Percentiles rank a stretch among this genome's conserved stretches.
Evolutionary conservation across 2,797 vertebrate genomes (phyloP).

Genomic region (Bradypodion ventrale): DNA sequence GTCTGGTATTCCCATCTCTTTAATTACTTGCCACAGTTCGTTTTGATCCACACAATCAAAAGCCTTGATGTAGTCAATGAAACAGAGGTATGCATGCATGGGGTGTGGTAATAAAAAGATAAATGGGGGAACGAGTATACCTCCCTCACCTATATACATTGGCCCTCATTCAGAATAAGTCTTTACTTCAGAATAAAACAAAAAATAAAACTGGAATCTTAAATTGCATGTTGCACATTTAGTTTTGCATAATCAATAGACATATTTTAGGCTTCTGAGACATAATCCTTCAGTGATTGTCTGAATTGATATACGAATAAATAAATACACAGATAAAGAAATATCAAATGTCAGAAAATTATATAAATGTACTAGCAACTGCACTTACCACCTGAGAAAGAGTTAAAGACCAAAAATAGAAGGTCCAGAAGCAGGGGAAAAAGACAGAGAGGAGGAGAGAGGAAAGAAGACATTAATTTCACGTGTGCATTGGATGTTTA

Average conservation of each 20-base stretch:
- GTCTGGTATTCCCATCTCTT: too few relatives aligned
- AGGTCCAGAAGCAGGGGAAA: conserved; percentile 72
- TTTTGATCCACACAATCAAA: too few relatives aligned
- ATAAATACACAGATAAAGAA: conserved; percentile 40
- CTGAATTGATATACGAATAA: too few relatives aligned
- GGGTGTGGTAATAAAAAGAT: not conserved
- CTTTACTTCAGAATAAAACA: not conserved
- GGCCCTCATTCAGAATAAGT: not conserved
- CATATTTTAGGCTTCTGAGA: not conserved
- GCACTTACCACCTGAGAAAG: conserved; percentile 82
- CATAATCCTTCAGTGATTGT: conserved; percentile 30
- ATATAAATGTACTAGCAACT: conserved; percentile 67
- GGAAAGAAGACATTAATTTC: conserved; percentile 73
- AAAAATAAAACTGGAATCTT: not conserved
- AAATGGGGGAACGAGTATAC: not conserved
- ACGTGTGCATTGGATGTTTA: conserved; percentile 22
- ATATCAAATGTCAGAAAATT: conserved; percentile 48
- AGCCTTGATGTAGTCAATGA: too few relatives aligned
- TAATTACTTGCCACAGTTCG: too few relatives aligned
- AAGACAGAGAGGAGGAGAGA: conserved; percentile 61
- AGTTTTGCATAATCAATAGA: not conserved
- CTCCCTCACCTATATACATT: not conserved
- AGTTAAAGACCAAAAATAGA: conserved; percentile 70
- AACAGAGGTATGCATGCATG: too few relatives aligned
- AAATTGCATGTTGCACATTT: not conserved